Evolutionary conservation across 2,888 invertebrate genomes (phyloP), one percentile per base, ranked within the genome.

Genomic region (Drosophila fulvimacula): DNA sequence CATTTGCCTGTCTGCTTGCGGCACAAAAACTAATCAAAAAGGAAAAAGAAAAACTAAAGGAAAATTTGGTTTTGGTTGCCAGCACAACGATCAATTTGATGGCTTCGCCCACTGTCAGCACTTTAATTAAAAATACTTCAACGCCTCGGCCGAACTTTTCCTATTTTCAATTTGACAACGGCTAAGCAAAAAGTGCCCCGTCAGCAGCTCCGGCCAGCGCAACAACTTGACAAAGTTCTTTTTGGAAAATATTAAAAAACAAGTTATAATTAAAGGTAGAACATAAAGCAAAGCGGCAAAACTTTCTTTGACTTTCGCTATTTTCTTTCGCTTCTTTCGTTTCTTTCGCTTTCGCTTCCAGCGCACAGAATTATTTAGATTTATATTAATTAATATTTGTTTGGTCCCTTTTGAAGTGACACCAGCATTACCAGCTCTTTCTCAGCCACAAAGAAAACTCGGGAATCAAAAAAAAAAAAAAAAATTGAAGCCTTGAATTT

Each of bases 361-460:
- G 56, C 52, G 17, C 41, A 59, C 39, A 44, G 59, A 61, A 62
- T 69, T 72, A 85, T 85, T 73, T 68, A 51, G 69, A 86, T 79
- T 85, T 81, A 69, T 79, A 79, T 81, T 84, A 84, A 84, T 84
- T 87, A 84, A 81, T 85, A 77, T 85, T 85, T 88, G 72, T 68
- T 79, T 76, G 65, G 75, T 69, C 61, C 66, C 53, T 67, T 70
- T 66, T 46, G 17, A 48, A 63, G 38, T 48, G 66, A 46, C 46
- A 39, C 1, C n/a, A 41, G 15, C 15, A 13, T 32, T 2, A 11
- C 21, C 21, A 51, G 48, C 32, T 9, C 32, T 32, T 32, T 32
- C 49, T 49, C 32, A 24, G 44, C 44, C 44, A n/a, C n/a, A n/a
- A 10, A n/a, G 15, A 7, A 13, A 24, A 24, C 3, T 7, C 15